Evolutionary conservation across 2,888 invertebrate species (phyloP).

Genomic region (Leptopterna dolabrata): DNA sequence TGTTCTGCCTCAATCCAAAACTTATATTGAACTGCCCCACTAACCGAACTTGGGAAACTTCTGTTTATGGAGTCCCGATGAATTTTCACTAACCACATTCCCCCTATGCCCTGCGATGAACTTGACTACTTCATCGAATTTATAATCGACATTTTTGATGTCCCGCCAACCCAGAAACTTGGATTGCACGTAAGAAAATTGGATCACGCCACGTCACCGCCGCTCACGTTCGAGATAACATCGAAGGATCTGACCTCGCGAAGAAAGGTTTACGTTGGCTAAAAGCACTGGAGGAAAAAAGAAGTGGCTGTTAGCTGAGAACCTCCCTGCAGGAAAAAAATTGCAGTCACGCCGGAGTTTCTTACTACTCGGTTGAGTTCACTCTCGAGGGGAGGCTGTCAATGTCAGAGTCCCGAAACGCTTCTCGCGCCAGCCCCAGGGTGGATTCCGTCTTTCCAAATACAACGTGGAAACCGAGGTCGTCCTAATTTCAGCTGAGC

Average conservation of each 20-base stretch:
- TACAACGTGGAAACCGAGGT: neutral
- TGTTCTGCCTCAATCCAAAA: no score
- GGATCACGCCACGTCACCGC: neutral
- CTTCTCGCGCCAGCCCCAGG: conserved; percentile 16
- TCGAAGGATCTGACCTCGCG: neutral
- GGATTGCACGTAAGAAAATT: neutral
- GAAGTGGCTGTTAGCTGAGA: neutral
- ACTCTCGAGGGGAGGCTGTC: conserved; percentile 15
- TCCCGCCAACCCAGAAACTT: no score
- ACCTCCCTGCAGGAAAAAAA: neutral
- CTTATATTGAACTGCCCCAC: no score
- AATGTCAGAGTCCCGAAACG: conserved; percentile 14
- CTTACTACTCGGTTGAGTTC: conserved; percentile 25
- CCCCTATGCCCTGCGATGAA: no score
- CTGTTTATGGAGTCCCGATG: no score
- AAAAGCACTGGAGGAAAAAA: neutral
- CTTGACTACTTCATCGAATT: no score
- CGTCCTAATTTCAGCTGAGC: conserved; percentile 14
- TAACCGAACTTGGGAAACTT: no score
- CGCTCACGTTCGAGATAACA: neutral
- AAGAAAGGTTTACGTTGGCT: neutral
- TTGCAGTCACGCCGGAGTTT: conserved; percentile 5
- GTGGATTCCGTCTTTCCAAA: conserved; percentile 12
- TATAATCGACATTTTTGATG: no score
- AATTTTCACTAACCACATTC: no score